phyloP scores from a whole-genome alignment of 2,888 invertebrate species.

The Holacanthella duospinosa region DNA sequence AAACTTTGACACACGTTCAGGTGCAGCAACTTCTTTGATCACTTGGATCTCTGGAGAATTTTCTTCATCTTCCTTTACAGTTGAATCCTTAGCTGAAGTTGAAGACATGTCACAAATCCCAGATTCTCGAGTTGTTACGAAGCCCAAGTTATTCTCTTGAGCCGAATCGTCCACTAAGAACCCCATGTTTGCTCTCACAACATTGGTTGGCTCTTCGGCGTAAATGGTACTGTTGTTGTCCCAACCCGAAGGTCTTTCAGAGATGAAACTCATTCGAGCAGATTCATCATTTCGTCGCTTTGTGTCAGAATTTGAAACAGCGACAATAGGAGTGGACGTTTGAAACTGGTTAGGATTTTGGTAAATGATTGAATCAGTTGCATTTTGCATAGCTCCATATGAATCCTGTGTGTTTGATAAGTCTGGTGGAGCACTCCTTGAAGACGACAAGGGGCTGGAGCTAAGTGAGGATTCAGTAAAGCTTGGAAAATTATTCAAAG shows the following conservation, averaged over 20 bases:
- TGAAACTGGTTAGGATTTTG: background rate
- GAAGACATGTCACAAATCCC: background rate
- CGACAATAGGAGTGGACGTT: background rate
- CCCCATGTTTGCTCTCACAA: background rate
- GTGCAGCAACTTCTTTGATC: background rate
- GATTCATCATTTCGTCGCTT: background rate
- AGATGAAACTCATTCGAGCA: background rate
- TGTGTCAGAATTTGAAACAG: background rate
- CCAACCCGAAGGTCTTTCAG: background rate
- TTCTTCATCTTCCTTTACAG: background rate
- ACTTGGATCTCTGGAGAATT: background rate
- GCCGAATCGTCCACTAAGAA: background rate
- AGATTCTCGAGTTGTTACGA: background rate
- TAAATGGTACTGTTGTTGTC: background rate
- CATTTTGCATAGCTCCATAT: background rate
- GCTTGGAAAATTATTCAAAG: background rate
- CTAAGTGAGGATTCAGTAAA: constrained; percentile 2
- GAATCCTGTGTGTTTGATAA: background rate
- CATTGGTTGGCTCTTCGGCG: background rate
- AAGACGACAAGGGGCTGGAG: constrained; percentile 13
- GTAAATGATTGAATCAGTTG: background rate
- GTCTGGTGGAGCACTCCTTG: constrained; percentile 20
- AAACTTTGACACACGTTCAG: background rate
- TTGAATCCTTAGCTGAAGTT: background rate
- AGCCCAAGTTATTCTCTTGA: background rate